Base-by-base conservation (phyloP, 2,888 invertebrate species). In the Troides oblongomaculatus region DNA sequence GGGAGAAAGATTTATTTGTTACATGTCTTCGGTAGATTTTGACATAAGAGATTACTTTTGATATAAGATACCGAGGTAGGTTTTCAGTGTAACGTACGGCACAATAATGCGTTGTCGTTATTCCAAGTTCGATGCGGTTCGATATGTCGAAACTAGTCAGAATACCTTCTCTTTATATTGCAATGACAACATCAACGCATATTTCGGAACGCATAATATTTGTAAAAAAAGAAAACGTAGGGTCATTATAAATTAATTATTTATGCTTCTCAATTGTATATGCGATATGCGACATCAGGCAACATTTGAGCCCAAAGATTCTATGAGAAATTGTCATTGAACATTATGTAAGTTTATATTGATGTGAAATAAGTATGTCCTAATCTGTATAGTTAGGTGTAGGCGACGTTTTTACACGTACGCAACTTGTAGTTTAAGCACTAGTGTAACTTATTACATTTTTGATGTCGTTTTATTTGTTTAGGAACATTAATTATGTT, bases 401-500 rank as follows among this genome's bases (percentile, higher is more conserved):
- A 1, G 18, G 8, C n/a, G 53, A 25, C 8, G 23, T 23, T 4
- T 58, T 23, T 58, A 23, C 7, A 58, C 21, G 57, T 23, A 58
- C 23, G 46, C 14, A 21, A 53, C 2, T 17, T n/a, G 3, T 50
- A 63, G 30, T 72, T 50, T 76, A 75, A 72, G 71, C 72, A 65
- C 71, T 75, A 71, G 69, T 76, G 72, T 80, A 77, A 78, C 76
- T 75, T 75, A 78, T 74, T 76, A 73, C 65, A 43, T 76, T 81
- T 80, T 82, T 76, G 73, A 73, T 78, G 64, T 76, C 76, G 75
- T 80, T 81, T 81, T 78, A 62, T 66, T 58, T 66, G 72, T 72
- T 46, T 65, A 46, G 63, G 71, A 72, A 71, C 65, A 64, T 68
- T 70, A 73, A 71, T 74, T 72, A 73, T 74, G 73, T 76, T 69